Percentiles rank a stretch among this genome's conserved stretches.
Evolutionary conservation across 1,140 invertebrate genomes (phyloP).

Genomic region (Eciton burchellii): DNA sequence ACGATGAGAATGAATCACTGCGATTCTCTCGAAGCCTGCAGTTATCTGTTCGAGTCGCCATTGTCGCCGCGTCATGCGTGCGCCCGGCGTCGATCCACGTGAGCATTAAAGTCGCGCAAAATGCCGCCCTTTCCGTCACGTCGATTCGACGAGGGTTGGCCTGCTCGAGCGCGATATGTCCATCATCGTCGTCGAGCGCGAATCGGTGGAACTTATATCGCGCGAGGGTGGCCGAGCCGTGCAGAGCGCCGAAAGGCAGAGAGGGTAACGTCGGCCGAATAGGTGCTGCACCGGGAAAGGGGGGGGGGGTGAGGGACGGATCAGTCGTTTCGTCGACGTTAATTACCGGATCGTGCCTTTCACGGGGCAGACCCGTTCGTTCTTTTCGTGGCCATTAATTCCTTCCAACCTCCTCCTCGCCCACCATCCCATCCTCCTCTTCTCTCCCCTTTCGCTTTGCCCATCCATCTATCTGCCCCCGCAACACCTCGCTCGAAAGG

Average conservation of each 20-base stretch:
- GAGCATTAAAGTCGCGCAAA: conserved; percentile 59
- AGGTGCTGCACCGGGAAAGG: background rate
- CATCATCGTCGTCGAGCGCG: conserved; percentile 61
- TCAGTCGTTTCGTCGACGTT: conserved; percentile 61
- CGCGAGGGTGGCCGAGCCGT: conserved; percentile 28
- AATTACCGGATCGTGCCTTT: conserved; percentile 75
- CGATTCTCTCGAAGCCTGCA: conserved; percentile 39
- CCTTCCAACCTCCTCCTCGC: conserved; percentile 28
- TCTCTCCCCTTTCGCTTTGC: background rate
- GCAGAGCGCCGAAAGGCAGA: conserved; percentile 28
- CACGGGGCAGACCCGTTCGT: conserved; percentile 69
- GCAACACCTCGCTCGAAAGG: background rate
- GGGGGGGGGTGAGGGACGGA: no score
- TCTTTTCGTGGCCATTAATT: conserved; percentile 75
- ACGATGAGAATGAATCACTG: conserved; percentile 27
- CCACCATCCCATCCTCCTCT: background rate
- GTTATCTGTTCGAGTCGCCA: conserved; percentile 30
- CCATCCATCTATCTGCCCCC: conserved; percentile 43
- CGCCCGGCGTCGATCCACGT: conserved; percentile 38
- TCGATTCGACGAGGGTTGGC: conserved; percentile 51
- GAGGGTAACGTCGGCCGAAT: background rate
- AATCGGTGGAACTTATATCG: conserved; percentile 50
- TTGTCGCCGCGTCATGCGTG: conserved; percentile 42
- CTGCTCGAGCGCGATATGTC: conserved; percentile 59
- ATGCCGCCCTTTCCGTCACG: conserved; percentile 47